Conservation (phyloP, 2,888 invertebrate genomes). For the Oscheius onirici region DNA sequence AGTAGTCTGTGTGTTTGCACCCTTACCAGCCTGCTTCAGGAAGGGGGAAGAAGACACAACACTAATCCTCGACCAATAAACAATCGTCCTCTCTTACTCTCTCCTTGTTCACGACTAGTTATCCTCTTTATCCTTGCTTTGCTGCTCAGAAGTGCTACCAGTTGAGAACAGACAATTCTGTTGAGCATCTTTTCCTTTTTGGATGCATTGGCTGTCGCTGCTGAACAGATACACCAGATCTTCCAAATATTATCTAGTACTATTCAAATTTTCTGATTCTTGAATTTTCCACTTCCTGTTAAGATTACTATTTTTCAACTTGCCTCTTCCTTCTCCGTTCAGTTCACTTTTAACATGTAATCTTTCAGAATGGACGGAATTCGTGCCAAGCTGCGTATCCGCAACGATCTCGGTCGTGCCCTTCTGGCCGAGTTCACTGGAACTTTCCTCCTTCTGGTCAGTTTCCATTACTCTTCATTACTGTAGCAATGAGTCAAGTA, state of each 20-base stretch:
- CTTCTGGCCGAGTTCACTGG: constrained; percentile 68
- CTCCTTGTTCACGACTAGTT: too few species aligned
- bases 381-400: constrained; percentile 61
- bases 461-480: constrained; percentile 30
- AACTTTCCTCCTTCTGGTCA: constrained; percentile 64
- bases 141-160: neutral
- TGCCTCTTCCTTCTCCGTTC: neutral
- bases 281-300: too few species aligned
- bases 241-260: too few species aligned
- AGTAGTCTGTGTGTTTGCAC: too few species aligned
- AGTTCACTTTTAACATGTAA: neutral
- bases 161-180: neutral
- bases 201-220: too few species aligned
- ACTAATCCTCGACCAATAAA: too few species aligned
- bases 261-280: too few species aligned
- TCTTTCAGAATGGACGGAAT: constrained; percentile 46
- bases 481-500: neutral
- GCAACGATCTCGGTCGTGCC: constrained; percentile 63
- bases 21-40: too few species aligned
- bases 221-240: too few species aligned
- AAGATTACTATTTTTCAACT: neutral
- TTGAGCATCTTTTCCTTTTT: neutral
- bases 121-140: too few species aligned
- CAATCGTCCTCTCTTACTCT: too few species aligned
- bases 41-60: too few species aligned